A percentile compares a stretch with the other conserved stretches of the same genome.
Evolutionary conservation across 2,113 vertebrate species (phyloP).

Genomic region (Pachypanchax playfairii): DNA sequence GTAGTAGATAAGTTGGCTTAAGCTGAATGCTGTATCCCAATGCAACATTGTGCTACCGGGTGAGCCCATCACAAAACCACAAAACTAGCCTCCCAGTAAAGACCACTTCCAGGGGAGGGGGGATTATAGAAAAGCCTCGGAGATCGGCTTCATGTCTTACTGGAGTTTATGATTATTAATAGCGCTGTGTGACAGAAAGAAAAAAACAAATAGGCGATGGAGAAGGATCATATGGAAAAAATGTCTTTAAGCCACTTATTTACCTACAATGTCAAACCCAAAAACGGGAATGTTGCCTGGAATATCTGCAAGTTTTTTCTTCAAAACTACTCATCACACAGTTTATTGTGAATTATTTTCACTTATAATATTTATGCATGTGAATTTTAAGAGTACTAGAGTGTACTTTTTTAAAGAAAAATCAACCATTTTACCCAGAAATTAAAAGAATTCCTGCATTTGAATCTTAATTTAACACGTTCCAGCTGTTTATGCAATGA

Average conservation of each 20-base stretch:
- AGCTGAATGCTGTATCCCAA: constrained; percentile 80
- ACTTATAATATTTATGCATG: too few species aligned
- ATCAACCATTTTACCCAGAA: too few species aligned
- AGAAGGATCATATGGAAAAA: constrained; percentile 64
- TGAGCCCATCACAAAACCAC: constrained; percentile 81
- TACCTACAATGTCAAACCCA: constrained; percentile 65
- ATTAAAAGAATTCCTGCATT: too few species aligned
- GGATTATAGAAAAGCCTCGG: constrained; percentile 82
- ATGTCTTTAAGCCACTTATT: constrained; percentile 61
- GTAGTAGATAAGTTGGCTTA: constrained; percentile 85
- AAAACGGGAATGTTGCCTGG: constrained; percentile 5
- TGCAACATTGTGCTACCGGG: constrained; percentile 80
- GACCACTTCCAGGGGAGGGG: constrained; percentile 77
- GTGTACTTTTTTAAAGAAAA: too few species aligned
- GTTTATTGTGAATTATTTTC: too few species aligned
- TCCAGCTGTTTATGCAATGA: too few species aligned
- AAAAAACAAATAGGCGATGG: constrained; percentile 41
- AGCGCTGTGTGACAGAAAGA: constrained; percentile 55
- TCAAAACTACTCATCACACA: too few species aligned
- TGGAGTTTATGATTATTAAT: constrained; percentile 79
- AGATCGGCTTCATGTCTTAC: constrained; percentile 80
- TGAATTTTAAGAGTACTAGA: too few species aligned
- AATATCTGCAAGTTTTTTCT: constrained; percentile 3
- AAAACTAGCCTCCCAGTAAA: constrained; percentile 79
- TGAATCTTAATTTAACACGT: too few species aligned